Conservation (phyloP, 2,113 vertebrate genomes). For the Galbula dea region DNA sequence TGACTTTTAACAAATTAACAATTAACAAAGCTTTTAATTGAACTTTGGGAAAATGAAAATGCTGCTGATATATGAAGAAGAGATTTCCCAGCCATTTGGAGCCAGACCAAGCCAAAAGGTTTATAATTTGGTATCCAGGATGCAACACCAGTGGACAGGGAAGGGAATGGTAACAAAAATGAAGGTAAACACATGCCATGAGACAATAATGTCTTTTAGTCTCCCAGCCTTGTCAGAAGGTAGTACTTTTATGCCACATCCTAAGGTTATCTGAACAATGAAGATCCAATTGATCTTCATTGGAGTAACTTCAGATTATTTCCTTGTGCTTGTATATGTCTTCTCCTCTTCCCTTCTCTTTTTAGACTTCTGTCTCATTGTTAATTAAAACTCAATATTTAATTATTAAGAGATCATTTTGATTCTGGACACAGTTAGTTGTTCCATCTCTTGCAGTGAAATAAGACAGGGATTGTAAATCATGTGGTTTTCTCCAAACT, state of each 20-base stretch:
- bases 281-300: background rate
- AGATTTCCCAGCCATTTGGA: background rate
- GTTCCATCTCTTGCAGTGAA: background rate
- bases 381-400: background rate
- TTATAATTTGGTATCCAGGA: fast-evolving
- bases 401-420: background rate
- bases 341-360: background rate
- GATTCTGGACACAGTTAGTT: background rate
- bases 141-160: background rate
- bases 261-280: background rate
- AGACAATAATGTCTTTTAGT: background rate
- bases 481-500: background rate
- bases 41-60: background rate
- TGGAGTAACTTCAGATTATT: background rate
- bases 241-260: background rate
- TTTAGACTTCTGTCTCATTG: background rate
- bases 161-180: background rate
- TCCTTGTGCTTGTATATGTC: background rate
- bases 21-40: background rate
- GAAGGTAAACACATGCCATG: background rate
- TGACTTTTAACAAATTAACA: background rate
- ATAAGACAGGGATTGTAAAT: background rate
- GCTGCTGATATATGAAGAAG: background rate
- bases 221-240: background rate
- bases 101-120: background rate